Evolutionary conservation across 2,888 invertebrate species (phyloP).

Genomic region (Phengaris arion): DNA sequence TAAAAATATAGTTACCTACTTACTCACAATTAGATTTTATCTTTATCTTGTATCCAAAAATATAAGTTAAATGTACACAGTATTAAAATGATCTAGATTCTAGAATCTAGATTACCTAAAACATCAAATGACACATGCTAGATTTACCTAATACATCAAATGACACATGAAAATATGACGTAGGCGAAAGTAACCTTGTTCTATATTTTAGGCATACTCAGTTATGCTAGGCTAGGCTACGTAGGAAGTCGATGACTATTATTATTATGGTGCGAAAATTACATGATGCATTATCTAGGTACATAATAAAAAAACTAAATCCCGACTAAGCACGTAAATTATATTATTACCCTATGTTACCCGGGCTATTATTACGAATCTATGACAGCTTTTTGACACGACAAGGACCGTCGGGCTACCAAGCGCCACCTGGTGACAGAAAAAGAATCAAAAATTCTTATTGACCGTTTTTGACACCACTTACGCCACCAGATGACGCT

Average conservation of each 20-base stretch:
- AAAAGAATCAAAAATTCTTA: too few species aligned
- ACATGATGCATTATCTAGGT: too few species aligned
- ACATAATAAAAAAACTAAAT: too few species aligned
- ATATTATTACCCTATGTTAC: too few species aligned
- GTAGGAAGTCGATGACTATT: neutral
- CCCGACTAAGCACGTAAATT: too few species aligned
- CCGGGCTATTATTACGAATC: too few species aligned
- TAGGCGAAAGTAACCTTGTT: constrained; percentile 18
- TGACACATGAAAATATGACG: constrained; percentile 15
- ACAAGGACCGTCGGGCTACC: too few species aligned
- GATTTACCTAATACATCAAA: constrained; percentile 24
- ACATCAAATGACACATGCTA: neutral
- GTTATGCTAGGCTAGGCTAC: neutral
- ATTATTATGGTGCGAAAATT: neutral
- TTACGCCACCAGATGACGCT: too few species aligned
- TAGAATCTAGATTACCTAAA: neutral
- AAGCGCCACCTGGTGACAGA: too few species aligned
- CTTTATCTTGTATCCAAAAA: neutral
- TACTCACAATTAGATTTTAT: constrained; percentile 19
- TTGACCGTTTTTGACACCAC: too few species aligned
- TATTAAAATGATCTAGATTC: neutral
- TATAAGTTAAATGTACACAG: neutral
- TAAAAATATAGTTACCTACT: neutral
- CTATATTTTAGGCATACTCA: too few species aligned
- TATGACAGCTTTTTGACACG: too few species aligned